Evolutionary conservation across 2,797 vertebrate species (phyloP), one percentile per base, ranked within the genome.

Genomic region (Borostomias antarcticus): DNA sequence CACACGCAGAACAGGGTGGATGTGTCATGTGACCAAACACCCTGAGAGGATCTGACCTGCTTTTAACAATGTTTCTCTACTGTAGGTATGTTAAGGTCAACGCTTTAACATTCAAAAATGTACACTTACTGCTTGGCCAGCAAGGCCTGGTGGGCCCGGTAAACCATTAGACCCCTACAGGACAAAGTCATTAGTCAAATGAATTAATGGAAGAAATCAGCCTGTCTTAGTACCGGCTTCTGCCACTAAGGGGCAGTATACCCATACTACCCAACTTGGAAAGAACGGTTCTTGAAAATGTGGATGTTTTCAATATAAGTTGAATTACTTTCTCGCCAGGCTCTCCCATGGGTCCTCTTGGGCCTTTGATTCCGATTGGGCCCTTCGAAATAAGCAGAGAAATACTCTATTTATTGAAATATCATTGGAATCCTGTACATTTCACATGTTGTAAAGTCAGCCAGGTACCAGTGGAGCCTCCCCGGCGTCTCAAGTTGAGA

Each of bases 321-420:
- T 2, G 54, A 7, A 67, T 82, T 91, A 97, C 95, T 93, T 94
- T 96, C 43, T 74, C 70, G 67, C 94, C 95, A 68, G 92, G 90
- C 77, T 91, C 88, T 52, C 95, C 95, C 76, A 71, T 67, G 33
- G 92, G 89, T 6, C 95, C 95, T 70, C 0, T 70, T 0, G 74
- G 79, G 56, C 95, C 95, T 4, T 78, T 89, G 51, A 73, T 52
- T 45, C 95, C 95, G 53, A 81, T 33, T 28, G 90, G 88, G 52
- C 95, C 95, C 95, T 97, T 75, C 17, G 15, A 43, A 70, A 4
- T 5, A 35, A 10, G 10, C 1, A 35, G 33, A 35, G 33, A 35
- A 10, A 35, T 5, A n/a, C n/a, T n/a, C n/a, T n/a, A n/a, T n/a
- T n/a, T n/a, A n/a, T n/a, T n/a, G n/a, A n/a, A n/a, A n/a, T n/a